Conservation (phyloP, 2,113 vertebrate species). For the Ciconia stormi region DNA sequence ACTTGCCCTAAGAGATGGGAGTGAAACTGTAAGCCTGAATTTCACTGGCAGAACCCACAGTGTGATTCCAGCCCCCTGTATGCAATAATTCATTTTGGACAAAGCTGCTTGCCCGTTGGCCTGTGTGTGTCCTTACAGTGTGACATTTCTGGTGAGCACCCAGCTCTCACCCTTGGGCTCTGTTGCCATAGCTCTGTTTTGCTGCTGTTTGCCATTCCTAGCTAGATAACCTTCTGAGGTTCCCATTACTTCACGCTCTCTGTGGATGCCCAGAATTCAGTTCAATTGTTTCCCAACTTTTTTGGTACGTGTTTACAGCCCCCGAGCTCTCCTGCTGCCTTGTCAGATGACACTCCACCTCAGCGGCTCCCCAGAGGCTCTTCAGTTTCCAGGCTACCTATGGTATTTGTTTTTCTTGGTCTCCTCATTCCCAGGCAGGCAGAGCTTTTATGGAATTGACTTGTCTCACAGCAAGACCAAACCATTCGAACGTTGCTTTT, state of each 20-base stretch:
- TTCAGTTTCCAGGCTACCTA: slow-evolving; percentile 42
- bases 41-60: background rate
- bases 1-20: background rate
- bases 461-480: background rate
- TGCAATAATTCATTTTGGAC: background rate
- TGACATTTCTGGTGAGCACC: background rate
- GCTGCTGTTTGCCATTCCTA: slow-evolving; percentile 49
- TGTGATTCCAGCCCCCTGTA: background rate
- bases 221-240: slow-evolving; percentile 11
- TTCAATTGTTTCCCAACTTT: slow-evolving; percentile 30
- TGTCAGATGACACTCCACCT: slow-evolving; percentile 29
- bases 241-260: slow-evolving; percentile 32
- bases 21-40: background rate
- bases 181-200: slow-evolving; percentile 48
- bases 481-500: background rate
- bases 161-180: background rate
- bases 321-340: background rate
- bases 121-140: background rate
- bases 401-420: slow-evolving; percentile 44
- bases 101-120: background rate
- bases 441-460: background rate
- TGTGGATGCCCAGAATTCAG: background rate
- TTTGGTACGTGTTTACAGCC: background rate
- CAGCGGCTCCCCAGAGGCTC: background rate
- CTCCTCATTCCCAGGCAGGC: background rate